phyloP scores from a whole-genome alignment of 2,888 invertebrate genomes.

The Sinohyriopsis cumingii region DNA sequence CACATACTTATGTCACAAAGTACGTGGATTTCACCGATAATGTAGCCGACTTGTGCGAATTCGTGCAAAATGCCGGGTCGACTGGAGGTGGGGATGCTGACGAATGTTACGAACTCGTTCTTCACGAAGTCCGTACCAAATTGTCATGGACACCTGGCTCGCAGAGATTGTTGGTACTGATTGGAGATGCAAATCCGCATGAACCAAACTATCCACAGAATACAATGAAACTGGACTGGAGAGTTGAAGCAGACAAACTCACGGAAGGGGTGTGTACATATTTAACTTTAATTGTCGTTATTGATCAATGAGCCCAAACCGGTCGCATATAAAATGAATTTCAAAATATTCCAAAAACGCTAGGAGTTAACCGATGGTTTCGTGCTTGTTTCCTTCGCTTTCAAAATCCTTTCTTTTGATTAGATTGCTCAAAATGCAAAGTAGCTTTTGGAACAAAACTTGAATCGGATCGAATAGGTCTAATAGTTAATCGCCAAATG shows the following conservation, averaged over 20 bases:
- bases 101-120: slow-evolving; percentile 69
- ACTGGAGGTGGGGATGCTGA: slow-evolving; percentile 65
- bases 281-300: neutral
- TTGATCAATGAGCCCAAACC: neutral
- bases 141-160: slow-evolving; percentile 64
- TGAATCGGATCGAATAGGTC: too few species aligned
- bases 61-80: slow-evolving; percentile 45
- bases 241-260: slow-evolving; percentile 47
- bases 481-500: too few species aligned
- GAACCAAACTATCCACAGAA: slow-evolving; percentile 48
- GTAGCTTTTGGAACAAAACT: too few species aligned
- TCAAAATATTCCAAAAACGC: too few species aligned
- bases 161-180: slow-evolving; percentile 63
- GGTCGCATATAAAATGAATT: too few species aligned
- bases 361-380: too few species aligned
- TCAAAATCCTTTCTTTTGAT: too few species aligned
- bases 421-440: too few species aligned
- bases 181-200: slow-evolving; percentile 67
- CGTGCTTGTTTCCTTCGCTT: too few species aligned
- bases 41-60: slow-evolving; percentile 37
- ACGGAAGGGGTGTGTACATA: slow-evolving; percentile 32
- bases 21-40: slow-evolving; percentile 39
- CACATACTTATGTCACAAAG: slow-evolving; percentile 38
- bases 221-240: slow-evolving; percentile 60
- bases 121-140: slow-evolving; percentile 57